Percentiles rank a stretch among this genome's conserved stretches.
Conservation (phyloP, 2,797 vertebrate genomes). For the Tapera naevia region DNA sequence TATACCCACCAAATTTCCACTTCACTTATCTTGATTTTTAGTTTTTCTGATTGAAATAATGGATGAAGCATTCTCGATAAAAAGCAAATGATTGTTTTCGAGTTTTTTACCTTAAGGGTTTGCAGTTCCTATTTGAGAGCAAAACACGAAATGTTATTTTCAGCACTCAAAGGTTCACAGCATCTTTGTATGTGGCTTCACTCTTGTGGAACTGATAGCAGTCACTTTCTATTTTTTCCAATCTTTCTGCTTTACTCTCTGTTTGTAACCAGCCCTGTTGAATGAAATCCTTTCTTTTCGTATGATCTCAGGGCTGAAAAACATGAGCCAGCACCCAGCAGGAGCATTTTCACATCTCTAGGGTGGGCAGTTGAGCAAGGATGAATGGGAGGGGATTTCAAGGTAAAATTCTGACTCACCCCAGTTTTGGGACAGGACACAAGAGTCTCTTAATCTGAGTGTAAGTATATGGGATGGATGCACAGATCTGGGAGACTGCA, state of each 20-base stretch:
- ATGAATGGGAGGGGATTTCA: not conserved
- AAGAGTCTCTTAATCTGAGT: not conserved
- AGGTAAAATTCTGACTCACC: not conserved
- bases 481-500: not conserved
- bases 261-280: not conserved
- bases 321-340: not conserved
- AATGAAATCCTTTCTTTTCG: not conserved
- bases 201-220: not conserved
- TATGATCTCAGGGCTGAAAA: not conserved
- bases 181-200: not conserved
- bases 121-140: not conserved
- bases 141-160: not conserved
- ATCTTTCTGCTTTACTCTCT: not conserved
- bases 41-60: slow-evolving; percentile 54
- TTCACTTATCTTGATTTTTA: slow-evolving; percentile 72
- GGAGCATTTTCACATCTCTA: not conserved
- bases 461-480: not conserved
- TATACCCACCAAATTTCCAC: slow-evolving; percentile 71
- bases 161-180: not conserved
- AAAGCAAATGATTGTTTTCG: not conserved
- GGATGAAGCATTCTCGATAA: not conserved
- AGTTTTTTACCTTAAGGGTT: not conserved
- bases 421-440: not conserved
- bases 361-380: not conserved
- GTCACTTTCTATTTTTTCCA: not conserved